Base-by-base conservation (phyloP, 2,888 invertebrate genomes). In the Nymphalis c-album region DNA sequence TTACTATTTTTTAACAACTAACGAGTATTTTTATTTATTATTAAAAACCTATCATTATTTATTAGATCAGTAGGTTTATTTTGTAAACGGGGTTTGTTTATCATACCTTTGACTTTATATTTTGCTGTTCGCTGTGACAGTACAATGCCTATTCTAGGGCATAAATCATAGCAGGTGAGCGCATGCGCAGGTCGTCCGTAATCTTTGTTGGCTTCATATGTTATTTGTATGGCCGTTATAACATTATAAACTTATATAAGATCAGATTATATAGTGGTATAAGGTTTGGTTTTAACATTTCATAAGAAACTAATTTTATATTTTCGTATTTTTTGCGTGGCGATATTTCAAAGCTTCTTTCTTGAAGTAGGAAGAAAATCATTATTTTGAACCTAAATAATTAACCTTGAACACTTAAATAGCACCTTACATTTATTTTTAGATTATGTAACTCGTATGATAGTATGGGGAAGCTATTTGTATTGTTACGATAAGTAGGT, bases 141-240 rank as follows among this genome's bases (percentile, higher is more conserved):
- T 78, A 89, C 90, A 90, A 90, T 90, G 81, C 87, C 80, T 76
- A 80, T 76, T 74, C 80, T 78, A 76, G 74, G 72, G 75, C 79
- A 87, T 90, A 89, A 89, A 90, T 90, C 89, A 89, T 82, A 83
- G 79, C 89, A 88, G 86, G 87, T 88, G 88, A 86, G 79, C 84
- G 82, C 79, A 77, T 80, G 81, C 79, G 74, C 81, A 78, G 82
- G 80, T 79, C 79, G 77, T 81, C 81, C 78, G 75, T 75, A 74
- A 74, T 73, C 75, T 73, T 71, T 79, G 78, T 85, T 83, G 26
- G 53, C 31, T n/a, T 55, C 31, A 31, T 53, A 68, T 73, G 61
- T 80, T 79, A 77, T 80, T 79, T 77, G 75, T 76, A 71, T 74
- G 73, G 74, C 71, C 72, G 68, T 58, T 63, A 67, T 65, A 66